These are phyloP conservation scores for Heliconius ismenius DNA, from an alignment of 2,888 invertebrate species.

Conservation along the genomic window DNA sequence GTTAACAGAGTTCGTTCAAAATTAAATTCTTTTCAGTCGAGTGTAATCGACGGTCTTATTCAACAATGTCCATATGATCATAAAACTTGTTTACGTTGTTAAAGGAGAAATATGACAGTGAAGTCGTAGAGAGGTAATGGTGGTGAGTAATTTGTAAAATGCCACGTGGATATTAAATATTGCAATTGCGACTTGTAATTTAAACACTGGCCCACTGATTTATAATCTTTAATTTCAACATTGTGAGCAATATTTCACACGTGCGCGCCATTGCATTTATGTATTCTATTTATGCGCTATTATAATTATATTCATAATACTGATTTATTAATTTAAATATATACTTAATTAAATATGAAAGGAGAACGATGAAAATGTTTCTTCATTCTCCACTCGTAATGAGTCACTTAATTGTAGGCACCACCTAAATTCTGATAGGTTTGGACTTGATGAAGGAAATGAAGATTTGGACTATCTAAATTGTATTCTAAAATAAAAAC, in stretches of 20 bases:
- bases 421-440: neutral
- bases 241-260: conserved; percentile 37
- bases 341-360: neutral
- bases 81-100: neutral
- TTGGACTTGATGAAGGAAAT: neutral
- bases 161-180: conserved; percentile 31
- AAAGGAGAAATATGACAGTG: conserved; percentile 12
- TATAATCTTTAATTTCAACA: conserved; percentile 39
- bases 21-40: conserved; percentile 41
- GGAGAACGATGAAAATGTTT: neutral
- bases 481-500: neutral
- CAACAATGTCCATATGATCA: conserved; percentile 18
- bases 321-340: neutral
- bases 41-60: conserved; percentile 36
- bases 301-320: neutral
- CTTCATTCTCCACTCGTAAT: neutral
- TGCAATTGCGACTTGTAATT: conserved; percentile 37
- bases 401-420: neutral
- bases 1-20: conserved; percentile 44
- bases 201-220: conserved; percentile 36
- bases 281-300: conserved; percentile 4
- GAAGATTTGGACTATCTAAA: neutral
- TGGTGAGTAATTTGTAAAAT: neutral
- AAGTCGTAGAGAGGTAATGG: conserved; percentile 4
- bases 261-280: conserved; percentile 21